These are phyloP conservation scores for Pseudonaja textilis DNA, from an alignment of 2,113 vertebrate genomes.

Conservation along the genomic window DNA sequence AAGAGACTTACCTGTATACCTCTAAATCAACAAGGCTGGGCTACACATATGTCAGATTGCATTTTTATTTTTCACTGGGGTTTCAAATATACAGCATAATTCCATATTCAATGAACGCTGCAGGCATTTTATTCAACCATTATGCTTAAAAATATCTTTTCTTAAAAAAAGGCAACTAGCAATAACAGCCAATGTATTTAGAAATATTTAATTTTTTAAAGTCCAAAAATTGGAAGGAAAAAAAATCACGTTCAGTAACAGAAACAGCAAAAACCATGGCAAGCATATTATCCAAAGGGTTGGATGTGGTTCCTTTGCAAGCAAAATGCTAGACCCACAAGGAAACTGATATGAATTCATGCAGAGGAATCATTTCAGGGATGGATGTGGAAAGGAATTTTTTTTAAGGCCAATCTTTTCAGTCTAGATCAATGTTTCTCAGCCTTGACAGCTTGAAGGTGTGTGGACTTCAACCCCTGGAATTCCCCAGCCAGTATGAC, in stretches of 20 bases:
- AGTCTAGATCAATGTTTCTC: neutral
- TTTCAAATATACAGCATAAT: neutral
- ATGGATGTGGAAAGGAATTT: neutral
- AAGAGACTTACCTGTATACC: neutral
- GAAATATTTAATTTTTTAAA: neutral
- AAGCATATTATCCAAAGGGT: neutral
- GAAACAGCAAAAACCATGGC: neutral
- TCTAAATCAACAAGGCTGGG: neutral
- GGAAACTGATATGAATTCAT: neutral
- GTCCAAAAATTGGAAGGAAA: neutral
- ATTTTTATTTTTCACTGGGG: neutral
- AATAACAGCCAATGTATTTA: neutral
- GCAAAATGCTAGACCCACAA: neutral
- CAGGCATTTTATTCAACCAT: neutral
- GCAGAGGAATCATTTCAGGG: slow-evolving; percentile 13
- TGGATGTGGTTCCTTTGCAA: neutral
- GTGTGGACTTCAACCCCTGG: no score
- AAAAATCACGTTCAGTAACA: neutral
- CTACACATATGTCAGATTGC: neutral
- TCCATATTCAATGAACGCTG: neutral
- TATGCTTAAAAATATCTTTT: neutral
- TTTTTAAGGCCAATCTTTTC: neutral
- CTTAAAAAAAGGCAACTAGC: neutral
- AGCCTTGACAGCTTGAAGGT: no score
- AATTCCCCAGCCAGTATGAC: no score